Conservation (phyloP, 2,797 vertebrate species). For the Cottoperca gobio region DNA sequence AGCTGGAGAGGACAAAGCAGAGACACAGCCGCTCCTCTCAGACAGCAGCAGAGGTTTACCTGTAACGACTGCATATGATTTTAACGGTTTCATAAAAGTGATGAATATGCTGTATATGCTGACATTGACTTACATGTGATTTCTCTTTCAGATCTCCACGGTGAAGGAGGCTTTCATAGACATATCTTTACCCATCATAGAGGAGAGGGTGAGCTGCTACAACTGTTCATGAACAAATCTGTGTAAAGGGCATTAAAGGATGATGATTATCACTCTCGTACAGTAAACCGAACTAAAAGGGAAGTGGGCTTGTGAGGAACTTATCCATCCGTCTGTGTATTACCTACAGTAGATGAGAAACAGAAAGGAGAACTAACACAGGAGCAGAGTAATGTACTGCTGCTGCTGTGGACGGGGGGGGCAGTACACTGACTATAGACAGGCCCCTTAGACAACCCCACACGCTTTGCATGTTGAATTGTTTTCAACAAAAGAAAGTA, state of each 20-base stretch:
- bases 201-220: conserved; percentile 92
- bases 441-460: too few relatives aligned
- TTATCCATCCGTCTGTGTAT: too few relatives aligned
- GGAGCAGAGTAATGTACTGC: too few relatives aligned
- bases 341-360: too few relatives aligned
- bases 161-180: conserved; percentile 98
- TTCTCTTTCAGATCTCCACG: conserved; percentile 89
- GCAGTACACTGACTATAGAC: too few relatives aligned
- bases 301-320: too few relatives aligned
- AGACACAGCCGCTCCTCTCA: conserved; percentile 7
- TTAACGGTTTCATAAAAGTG: background rate
- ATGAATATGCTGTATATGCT: background rate
- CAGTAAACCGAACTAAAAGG: background rate
- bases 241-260: background rate
- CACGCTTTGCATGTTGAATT: too few relatives aligned
- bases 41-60: conserved; percentile 11
- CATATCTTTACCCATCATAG: conserved; percentile 98
- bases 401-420: too few relatives aligned
- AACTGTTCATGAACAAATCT: background rate
- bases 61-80: background rate
- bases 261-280: background rate
- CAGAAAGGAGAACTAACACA: too few relatives aligned
- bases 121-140: conserved; percentile 3
- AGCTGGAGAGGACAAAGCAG: conserved; percentile 28
- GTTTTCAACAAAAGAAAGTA: conserved; percentile 6